These are phyloP conservation scores for Prionailurus viverrinus DNA, from an alignment of 2,113 vertebrate species.

Conservation along the genomic window DNA sequence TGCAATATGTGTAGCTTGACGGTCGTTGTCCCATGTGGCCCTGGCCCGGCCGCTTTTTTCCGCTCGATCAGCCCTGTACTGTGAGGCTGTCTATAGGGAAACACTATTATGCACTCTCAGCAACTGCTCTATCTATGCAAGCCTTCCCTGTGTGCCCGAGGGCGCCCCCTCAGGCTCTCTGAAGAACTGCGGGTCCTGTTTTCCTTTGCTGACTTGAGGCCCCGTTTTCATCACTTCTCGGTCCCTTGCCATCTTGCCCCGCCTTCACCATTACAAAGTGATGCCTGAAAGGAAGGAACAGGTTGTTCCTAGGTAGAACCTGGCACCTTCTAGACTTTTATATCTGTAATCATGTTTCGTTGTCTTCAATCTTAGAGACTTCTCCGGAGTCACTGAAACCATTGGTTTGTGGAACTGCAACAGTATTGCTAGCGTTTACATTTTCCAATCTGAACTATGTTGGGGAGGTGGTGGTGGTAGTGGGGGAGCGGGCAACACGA, in stretches of 20 bases:
- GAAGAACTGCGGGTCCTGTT: constrained; percentile 74
- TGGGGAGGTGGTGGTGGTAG: background rate
- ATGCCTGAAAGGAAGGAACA: constrained; percentile 60
- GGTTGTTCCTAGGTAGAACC: constrained; percentile 74
- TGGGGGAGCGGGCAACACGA: background rate
- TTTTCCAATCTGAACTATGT: constrained; percentile 63
- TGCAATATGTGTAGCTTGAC: constrained; percentile 90
- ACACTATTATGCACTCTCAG: constrained; percentile 84
- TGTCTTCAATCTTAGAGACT: constrained; percentile 71
- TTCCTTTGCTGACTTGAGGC: constrained; percentile 65
- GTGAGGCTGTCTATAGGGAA: constrained; percentile 72
- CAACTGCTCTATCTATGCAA: constrained; percentile 89
- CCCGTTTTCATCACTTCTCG: constrained; percentile 58
- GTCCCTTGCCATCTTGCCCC: constrained; percentile 31
- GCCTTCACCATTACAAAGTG: constrained; percentile 18
- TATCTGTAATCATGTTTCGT: constrained; percentile 63
- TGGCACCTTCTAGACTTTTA: constrained; percentile 81
- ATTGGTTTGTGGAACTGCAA: constrained; percentile 64
- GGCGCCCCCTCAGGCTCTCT: constrained; percentile 79
- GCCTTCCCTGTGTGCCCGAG: constrained; percentile 81
- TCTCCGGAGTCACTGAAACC: constrained; percentile 33
- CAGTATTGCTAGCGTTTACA: constrained; percentile 61
- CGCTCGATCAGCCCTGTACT: constrained; percentile 57
- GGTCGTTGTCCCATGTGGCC: constrained; percentile 80
- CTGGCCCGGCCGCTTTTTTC: constrained; percentile 64